Conservation (phyloP, 1,140 invertebrate genomes). For the Drosophila quadrilineata region DNA sequence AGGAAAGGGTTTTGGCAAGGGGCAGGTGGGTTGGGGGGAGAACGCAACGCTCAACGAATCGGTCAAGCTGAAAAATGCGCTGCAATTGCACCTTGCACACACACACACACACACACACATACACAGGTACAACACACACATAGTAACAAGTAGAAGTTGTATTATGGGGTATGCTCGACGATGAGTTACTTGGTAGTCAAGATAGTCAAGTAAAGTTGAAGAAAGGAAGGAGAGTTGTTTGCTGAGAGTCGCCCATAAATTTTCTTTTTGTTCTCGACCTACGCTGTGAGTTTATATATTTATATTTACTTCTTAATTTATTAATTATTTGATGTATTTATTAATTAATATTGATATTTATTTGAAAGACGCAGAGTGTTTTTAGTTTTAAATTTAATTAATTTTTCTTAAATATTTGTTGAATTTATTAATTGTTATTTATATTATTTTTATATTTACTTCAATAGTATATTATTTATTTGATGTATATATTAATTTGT, state of each 20-base stretch:
- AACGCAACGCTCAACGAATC: conserved; percentile 52
- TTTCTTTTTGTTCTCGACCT: too few relatives aligned
- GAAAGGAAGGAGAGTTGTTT: too few relatives aligned
- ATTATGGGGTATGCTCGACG: background rate
- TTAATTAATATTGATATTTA: too few relatives aligned
- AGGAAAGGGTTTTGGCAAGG: conserved; percentile 61
- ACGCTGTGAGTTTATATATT: too few relatives aligned
- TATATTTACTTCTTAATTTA: too few relatives aligned
- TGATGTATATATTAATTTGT: too few relatives aligned
- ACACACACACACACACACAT: conserved; percentile 26
- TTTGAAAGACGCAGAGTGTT: too few relatives aligned
- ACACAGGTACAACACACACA: conserved; percentile 17
- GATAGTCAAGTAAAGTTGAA: background rate
- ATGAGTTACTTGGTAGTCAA: background rate
- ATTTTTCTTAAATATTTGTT: background rate
- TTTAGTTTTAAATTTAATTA: background rate
- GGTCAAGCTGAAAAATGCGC: conserved; percentile 76
- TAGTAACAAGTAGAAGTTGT: background rate
- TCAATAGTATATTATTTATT: too few relatives aligned
- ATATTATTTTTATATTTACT: conserved; percentile 1
- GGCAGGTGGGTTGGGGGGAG: too few relatives aligned
- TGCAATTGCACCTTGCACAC: conserved; percentile 72
- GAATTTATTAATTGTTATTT: too few relatives aligned
- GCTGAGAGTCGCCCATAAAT: too few relatives aligned
- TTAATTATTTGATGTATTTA: too few relatives aligned